Evolutionary conservation across 2,888 invertebrate species (phyloP).

Genomic region (Dryobotodes eremita): DNA sequence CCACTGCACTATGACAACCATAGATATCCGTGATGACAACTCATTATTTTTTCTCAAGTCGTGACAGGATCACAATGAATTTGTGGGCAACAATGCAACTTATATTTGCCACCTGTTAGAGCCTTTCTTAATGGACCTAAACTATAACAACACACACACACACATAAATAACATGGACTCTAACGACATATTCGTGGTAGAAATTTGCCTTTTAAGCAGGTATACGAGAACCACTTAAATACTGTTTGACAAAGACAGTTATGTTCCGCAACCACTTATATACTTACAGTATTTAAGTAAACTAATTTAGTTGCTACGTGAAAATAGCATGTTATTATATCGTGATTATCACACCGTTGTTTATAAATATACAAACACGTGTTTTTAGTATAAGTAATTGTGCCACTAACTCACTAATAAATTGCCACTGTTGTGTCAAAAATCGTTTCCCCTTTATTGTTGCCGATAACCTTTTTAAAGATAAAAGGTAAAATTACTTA

Average conservation of each 20-base stretch:
- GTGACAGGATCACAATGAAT: constrained; percentile 51
- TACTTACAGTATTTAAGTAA: not conserved
- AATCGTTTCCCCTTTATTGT: constrained; percentile 30
- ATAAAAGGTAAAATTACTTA: constrained; percentile 54
- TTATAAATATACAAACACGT: constrained; percentile 14
- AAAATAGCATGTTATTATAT: constrained; percentile 60
- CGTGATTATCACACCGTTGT: constrained; percentile 69
- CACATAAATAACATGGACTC: constrained; percentile 50
- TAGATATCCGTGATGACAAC: no score
- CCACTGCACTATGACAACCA: constrained; percentile 25
- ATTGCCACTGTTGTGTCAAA: constrained; percentile 36
- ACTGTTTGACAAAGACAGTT: constrained; percentile 3
- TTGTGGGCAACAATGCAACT: constrained; percentile 27
- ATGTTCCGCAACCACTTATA: constrained; percentile 15
- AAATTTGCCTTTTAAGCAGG: constrained; percentile 12
- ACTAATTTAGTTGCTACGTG: constrained; percentile 34
- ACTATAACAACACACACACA: no score
- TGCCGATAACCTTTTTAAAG: constrained; percentile 48
- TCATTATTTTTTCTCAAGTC: constrained; percentile 47
- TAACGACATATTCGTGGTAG: constrained; percentile 20
- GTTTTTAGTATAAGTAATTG: constrained; percentile 30
- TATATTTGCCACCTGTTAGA: constrained; percentile 40
- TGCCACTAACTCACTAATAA: constrained; percentile 42
- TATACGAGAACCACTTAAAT: not conserved
- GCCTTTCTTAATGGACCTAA: constrained; percentile 19